Evolutionary conservation across 2,888 invertebrate genomes (phyloP), one percentile per base, ranked within the genome.

Genomic region (Halictus ligatus): DNA sequence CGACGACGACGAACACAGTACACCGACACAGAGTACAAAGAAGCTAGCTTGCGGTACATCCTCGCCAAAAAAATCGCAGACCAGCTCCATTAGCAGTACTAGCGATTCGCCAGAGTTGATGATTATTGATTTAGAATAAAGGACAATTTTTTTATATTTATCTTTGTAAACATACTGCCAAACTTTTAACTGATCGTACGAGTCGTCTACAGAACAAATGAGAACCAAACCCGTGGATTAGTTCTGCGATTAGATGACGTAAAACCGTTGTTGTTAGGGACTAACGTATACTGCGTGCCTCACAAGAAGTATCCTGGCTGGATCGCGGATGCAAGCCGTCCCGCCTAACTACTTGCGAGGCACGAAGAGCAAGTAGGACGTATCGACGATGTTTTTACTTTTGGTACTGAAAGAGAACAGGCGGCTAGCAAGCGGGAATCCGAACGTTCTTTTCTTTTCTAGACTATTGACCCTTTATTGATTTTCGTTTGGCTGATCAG

Each of bases 51-150:
- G 81, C 74, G 89, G 88, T 58, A 85, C 84, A 15, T 80, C 89
- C 29, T 92, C 94, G 69, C 92, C 94, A 50, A 93, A 93, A 88
- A 95, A 95, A 81, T 85, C 91, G 5, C 94, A 93, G 89, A 83
- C 94, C 40, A 94, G 91, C 82, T 94, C 93, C 78, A 94, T 95
- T 77, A 95, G 94, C 76, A 95, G 95, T 90, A 94, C 95, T 58
- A 95, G 95, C 76, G 94, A 95, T 89, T 95, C 95, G 21, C 95
- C 95, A 10, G 95, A 95, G 83, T 90, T 94, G n/a, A 94, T 95
- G 94, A 94, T 95, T 80, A 95, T 95, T 80, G 95, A 95, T 90
- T 89, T 95, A 91, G 95, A 95, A 88, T 95, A 93, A 94, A 43
- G n/a, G 8, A n/a, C 18, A 43, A 74, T 80, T 29, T 76, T 83